These are phyloP conservation scores for Amblyteles armatorius DNA, from an alignment of 2,888 invertebrate genomes.

Conservation along the genomic window DNA sequence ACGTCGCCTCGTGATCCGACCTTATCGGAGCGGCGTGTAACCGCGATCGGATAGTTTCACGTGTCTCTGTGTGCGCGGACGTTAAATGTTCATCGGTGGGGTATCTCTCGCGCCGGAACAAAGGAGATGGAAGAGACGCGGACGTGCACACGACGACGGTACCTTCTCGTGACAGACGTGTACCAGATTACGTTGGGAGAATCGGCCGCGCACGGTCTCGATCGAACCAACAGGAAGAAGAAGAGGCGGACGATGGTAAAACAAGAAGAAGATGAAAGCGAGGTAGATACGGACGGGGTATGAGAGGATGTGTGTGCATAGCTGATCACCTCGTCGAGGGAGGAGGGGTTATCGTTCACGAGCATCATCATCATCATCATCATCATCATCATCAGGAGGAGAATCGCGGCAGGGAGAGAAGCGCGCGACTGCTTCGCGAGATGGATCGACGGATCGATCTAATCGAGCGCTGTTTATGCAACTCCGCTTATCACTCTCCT, in stretches of 20 bases:
- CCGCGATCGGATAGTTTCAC: neutral
- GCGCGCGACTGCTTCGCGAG: conserved; percentile 20
- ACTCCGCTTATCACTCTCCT: conserved; percentile 55
- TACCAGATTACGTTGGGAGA: conserved; percentile 36
- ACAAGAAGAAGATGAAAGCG: conserved; percentile 2
- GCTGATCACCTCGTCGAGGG: conserved; percentile 57
- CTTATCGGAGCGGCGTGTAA: conserved; percentile 61
- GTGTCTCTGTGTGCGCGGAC: neutral
- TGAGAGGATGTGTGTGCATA: conserved; percentile 51
- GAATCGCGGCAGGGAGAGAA: conserved; percentile 25
- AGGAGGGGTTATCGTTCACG: conserved; percentile 58
- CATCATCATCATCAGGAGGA: conserved; percentile 55
- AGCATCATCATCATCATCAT: conserved; percentile 61
- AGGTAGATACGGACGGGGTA: neutral
- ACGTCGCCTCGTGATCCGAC: conserved; percentile 74
- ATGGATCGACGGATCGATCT: conserved; percentile 61
- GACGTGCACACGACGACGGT: conserved; percentile 32
- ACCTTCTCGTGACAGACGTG: conserved; percentile 47
- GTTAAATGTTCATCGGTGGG: conserved; percentile 15
- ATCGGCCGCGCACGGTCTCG: conserved; percentile 27
- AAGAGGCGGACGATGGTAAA: conserved; percentile 1
- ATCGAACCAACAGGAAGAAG: conserved; percentile 23
- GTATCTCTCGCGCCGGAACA: conserved; percentile 73
- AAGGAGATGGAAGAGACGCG: conserved; percentile 67
- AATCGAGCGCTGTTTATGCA: conserved; percentile 66